Evolutionary conservation across 2,113 vertebrate genomes (phyloP), one percentile per base, ranked within the genome.

Genomic region (Platysteira castanea): DNA sequence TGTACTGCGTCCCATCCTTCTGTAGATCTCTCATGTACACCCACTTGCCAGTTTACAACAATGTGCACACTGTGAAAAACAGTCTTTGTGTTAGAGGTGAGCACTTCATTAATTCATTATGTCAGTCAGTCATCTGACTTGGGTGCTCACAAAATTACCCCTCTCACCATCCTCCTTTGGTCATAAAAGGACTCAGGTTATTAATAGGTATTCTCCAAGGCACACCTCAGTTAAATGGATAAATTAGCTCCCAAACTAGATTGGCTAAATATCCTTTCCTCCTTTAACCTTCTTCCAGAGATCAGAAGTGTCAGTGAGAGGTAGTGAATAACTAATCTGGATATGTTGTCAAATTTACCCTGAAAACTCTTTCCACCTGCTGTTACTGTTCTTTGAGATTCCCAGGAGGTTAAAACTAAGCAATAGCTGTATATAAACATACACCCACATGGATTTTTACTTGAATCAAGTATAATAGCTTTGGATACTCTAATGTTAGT

Each of bases 351-450:
- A 90, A 61, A 95, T 53, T 77, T 35, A 93, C 63, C 35, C 67
- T 20, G 10, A 91, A 91, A 90, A 93, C 68, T 70, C 54, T 56
- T 83, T 80, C 79, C 90, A 90, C 75, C 90, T 93, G 93, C 59
- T 91, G 46, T 93, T 88, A 22, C 57, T 76, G 77, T n/a, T 87
- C 79, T 91, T 54, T 49, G 71, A 96, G 74, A 94, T 81, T 86
- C 93, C 64, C 69, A 85, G n/a, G 80, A 87, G 69, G 73, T 93
- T 73, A 84, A 73, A 96, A 75, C 76, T 50, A 94, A 96, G 94
- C 76, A 95, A 87, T 92, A 84, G 61, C 77, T 91, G 49, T 68
- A 89, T n/a, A 91, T 93, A 94, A 97, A 97, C 81, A 94, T 49
- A 95, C 94, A 93, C 91, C 93, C 93, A 88, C 92, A 90, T 0